Evolutionary conservation across 2,888 invertebrate genomes (phyloP).

Genomic region (Dryobota labecula): DNA sequence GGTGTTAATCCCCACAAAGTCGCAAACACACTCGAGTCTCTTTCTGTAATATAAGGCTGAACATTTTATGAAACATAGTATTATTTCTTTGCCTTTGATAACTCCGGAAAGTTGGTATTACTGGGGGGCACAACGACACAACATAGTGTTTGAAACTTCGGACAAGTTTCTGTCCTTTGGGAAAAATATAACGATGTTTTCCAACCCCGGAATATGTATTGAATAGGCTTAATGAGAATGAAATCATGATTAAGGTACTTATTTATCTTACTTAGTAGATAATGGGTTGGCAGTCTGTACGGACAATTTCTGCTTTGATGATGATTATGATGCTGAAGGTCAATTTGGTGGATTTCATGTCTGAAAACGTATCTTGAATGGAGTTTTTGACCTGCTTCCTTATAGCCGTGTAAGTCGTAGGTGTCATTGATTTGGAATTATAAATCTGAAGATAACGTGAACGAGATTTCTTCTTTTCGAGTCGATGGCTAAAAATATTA

Average conservation of each 20-base stretch:
- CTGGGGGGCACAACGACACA: background rate
- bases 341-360: background rate
- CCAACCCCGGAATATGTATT: background rate
- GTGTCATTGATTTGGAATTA: background rate
- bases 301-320: slow-evolving; percentile 12
- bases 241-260: background rate
- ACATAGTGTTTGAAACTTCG: background rate
- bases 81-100: slow-evolving; percentile 3
- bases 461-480: too few species aligned
- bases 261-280: background rate
- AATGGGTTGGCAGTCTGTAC: background rate
- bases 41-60: background rate
- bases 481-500: too few species aligned
- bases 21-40: slow-evolving; percentile 9
- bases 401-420: background rate
- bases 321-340: background rate
- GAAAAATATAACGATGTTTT: slow-evolving; percentile 9
- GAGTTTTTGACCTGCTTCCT: background rate
- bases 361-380: background rate
- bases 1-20: slow-evolving; percentile 29
- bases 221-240: slow-evolving; percentile 13
- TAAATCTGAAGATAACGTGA: background rate
- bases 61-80: too few species aligned
- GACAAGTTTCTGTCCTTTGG: slow-evolving; percentile 4
- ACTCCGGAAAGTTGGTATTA: slow-evolving; percentile 28